Evolutionary conservation across 2,113 vertebrate species (phyloP).

Genomic region (Etheostoma spectabile): DNA sequence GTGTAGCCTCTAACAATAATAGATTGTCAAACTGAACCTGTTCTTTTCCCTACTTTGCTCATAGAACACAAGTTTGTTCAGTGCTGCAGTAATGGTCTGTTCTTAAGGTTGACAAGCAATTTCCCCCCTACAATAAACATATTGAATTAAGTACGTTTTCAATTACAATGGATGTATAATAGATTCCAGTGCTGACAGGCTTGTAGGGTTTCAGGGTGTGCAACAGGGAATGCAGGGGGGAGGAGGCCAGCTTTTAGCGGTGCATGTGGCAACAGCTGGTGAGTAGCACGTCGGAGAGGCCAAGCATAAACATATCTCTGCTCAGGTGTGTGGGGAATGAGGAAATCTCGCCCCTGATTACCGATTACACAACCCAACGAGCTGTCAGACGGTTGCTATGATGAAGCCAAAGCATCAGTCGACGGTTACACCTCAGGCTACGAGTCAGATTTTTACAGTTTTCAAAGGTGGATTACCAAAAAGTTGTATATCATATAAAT

Average conservation of each 20-base stretch:
- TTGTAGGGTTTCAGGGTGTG: conserved; percentile 24
- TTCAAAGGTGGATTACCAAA: conserved; percentile 9
- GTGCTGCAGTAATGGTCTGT: not conserved
- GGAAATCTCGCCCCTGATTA: conserved; percentile 59
- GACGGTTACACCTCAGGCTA: conserved; percentile 54
- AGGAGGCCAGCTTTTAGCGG: conserved; percentile 60
- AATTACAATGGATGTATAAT: conserved; percentile 71
- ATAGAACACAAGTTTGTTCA: not conserved
- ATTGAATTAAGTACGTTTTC: conserved; percentile 71
- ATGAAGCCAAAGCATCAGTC: conserved; percentile 45
- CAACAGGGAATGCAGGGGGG: conserved; percentile 40
- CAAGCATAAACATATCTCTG: conserved; percentile 64
- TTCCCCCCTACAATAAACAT: conserved; percentile 60
- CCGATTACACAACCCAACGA: conserved; percentile 66
- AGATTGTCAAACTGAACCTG: conserved; percentile 21
- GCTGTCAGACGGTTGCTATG: conserved; percentile 58
- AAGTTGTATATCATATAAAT: conserved; percentile 9
- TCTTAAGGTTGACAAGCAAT: conserved; percentile 43
- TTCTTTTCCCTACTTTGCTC: conserved; percentile 5
- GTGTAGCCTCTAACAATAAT: conserved; percentile 21
- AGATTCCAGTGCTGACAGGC: conserved; percentile 51
- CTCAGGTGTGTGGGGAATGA: conserved; percentile 69
- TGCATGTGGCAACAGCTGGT: conserved; percentile 68
- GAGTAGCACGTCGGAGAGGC: conserved; percentile 65
- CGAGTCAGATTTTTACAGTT: conserved; percentile 1